A percentile compares a stretch with the other conserved stretches of the same genome.
Evolutionary conservation across 2,797 vertebrate genomes (phyloP).

Genomic region (Agapornis canus): DNA sequence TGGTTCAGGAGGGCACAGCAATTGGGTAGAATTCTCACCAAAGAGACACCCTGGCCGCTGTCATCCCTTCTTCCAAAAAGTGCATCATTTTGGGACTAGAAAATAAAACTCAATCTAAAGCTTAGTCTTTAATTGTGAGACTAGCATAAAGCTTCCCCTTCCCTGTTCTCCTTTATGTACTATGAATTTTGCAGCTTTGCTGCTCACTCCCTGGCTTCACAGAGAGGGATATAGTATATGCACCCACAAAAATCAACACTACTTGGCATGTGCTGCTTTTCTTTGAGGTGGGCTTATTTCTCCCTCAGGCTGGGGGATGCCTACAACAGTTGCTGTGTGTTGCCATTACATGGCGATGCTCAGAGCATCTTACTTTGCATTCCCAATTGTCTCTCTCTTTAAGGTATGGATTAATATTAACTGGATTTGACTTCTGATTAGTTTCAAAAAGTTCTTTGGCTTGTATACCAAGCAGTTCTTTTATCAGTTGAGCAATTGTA

Average conservation of each 20-base stretch:
- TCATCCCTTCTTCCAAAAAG: neutral
- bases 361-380: neutral
- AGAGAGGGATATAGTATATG: neutral
- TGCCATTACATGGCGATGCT: neutral
- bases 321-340: neutral
- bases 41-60: neutral
- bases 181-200: neutral
- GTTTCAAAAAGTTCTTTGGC: neutral
- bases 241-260: neutral
- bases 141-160: neutral
- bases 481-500: constrained; percentile 36
- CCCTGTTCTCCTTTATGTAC: neutral
- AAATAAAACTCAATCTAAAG: neutral
- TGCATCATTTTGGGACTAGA: neutral
- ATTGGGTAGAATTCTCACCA: neutral
- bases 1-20: neutral
- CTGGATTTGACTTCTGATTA: neutral
- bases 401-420: neutral
- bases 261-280: neutral
- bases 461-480: constrained; percentile 28
- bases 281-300: neutral
- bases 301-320: neutral
- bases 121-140: neutral
- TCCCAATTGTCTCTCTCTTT: neutral
- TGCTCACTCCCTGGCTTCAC: neutral